Base-by-base conservation (phyloP, 2,888 invertebrate species). In the Eupithecia dodoneata region DNA sequence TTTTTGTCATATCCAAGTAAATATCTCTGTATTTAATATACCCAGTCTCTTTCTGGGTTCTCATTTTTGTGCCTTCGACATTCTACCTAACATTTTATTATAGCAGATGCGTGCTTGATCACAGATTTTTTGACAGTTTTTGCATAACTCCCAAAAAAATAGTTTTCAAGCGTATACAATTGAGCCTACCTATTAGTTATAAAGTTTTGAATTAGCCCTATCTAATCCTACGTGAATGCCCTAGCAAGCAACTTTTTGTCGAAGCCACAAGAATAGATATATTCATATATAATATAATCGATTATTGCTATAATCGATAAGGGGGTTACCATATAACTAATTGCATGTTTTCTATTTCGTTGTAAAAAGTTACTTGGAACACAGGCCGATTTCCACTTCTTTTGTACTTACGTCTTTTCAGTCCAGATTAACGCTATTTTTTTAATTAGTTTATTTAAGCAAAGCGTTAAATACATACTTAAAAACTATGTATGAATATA, bases 271-370 rank as follows among this genome's bases (percentile, higher is more conserved):
- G 5, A 59, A 59, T 59, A 59, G 59, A 59, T 30, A 30, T 30
- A 30, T 30, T 30, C 30, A 30, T 30, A 30, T 30, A 30, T 30
- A 30, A 30, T 30, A 30, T 30, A 30, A 30, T 30, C 0, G 59
- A 59, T 18, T 10, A 18, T 18, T 10, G 2, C 18, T 18, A n/a
- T n/a, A n/a, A n/a, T n/a, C n/a, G n/a, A n/a, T 59, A 59, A 59
- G 10, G 59, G 59, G 59, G 59, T 59, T 3, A 10, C 59, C 59
- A 59, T 3, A 55, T n/a, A 59, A 18, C 18, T 3, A 59, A 59
- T 10, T 9, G 18, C 59, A 18, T 9, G n/a, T 3, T 70, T 65
- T 73, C 67, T 80, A 80, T 80, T 82, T 82, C 82, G 82, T 81
- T 82, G 82, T 78, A 63, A 78, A 76, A 65, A 70, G 69, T 79